Conservation (phyloP, 2,888 invertebrate species). For the Lobophora halterata region DNA sequence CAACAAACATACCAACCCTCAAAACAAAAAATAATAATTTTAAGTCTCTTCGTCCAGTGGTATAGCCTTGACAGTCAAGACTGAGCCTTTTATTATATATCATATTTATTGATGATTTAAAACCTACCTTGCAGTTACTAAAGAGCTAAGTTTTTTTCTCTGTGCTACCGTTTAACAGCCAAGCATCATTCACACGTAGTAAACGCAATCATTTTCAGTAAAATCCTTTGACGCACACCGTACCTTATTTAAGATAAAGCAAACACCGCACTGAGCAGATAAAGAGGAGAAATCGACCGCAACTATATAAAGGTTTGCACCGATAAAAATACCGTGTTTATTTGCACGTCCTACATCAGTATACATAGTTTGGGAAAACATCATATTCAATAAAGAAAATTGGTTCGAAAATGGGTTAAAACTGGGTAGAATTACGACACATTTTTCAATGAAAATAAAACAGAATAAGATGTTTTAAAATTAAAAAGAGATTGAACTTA, state of each 20-base stretch:
- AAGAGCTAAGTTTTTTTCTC: background rate
- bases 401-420: constrained; percentile 51
- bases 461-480: constrained; percentile 45
- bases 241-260: constrained; percentile 75
- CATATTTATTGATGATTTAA: no score
- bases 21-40: no score
- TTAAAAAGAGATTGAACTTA: constrained; percentile 55
- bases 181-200: constrained; percentile 10
- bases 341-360: constrained; percentile 79
- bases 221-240: constrained; percentile 59
- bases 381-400: constrained; percentile 41
- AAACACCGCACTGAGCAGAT: constrained; percentile 74
- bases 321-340: constrained; percentile 80
- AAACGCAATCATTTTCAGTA: constrained; percentile 45
- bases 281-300: constrained; percentile 79
- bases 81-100: no score
- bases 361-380: constrained; percentile 52
- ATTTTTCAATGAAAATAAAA: constrained; percentile 41
- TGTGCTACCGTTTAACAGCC: background rate
- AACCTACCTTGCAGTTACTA: no score
- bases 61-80: no score
- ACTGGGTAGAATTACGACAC: constrained; percentile 46
- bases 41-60: no score
- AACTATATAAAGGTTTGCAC: constrained; percentile 79
- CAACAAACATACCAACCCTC: no score